Conservation (phyloP, 2,888 invertebrate species). For the Doris montereyensis region DNA sequence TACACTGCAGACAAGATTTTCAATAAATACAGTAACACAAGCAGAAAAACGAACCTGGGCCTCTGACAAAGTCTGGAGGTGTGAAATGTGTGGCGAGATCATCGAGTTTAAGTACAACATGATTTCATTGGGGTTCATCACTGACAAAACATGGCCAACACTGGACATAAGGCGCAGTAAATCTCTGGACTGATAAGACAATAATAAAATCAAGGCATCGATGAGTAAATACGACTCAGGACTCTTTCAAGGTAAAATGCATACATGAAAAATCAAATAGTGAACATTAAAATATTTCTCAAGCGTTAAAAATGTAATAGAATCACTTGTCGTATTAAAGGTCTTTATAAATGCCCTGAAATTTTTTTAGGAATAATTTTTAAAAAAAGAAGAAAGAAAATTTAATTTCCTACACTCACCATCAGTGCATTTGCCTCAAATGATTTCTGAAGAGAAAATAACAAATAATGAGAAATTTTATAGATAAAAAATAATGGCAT, state of each 20-base stretch:
- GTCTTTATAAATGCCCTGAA: not conserved
- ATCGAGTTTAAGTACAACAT: conserved; percentile 82
- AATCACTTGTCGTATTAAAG: not conserved
- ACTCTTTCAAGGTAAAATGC: no score
- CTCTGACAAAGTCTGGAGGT: conserved; percentile 70
- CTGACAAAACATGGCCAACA: conserved; percentile 82
- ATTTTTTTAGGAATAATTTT: not conserved
- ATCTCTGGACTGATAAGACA: conserved; percentile 78
- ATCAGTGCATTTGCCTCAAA: conserved; percentile 42
- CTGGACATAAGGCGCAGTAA: conserved; percentile 83
- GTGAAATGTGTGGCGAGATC: conserved; percentile 76
- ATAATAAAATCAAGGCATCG: no score
- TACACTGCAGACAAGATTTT: no score
- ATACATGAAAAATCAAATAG: no score
- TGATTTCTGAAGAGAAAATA: conserved; percentile 34
- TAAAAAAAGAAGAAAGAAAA: not conserved
- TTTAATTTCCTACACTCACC: conserved; percentile 15
- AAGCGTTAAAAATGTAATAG: no score
- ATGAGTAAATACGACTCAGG: no score
- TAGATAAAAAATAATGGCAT: no score
- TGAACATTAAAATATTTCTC: no score
- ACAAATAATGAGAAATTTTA: no score
- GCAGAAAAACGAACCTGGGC: conserved; percentile 73
- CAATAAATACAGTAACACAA: no score
- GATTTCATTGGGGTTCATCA: conserved; percentile 78